Conservation (phyloP, 2,888 invertebrate species). For the Nephrotoma flavescens region DNA sequence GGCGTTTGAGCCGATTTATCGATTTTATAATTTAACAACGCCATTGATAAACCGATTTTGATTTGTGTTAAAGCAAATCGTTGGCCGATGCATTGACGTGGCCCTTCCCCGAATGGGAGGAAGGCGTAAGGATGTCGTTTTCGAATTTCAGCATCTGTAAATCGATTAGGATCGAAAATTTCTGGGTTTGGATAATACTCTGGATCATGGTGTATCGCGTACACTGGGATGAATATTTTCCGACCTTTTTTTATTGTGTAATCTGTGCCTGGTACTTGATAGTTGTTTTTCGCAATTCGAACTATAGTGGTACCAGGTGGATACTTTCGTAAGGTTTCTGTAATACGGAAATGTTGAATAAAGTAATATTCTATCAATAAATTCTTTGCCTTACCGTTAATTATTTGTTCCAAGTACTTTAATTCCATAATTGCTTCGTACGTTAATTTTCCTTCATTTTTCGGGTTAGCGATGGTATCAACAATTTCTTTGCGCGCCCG, state of each 20-base stretch:
- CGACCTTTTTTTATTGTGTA: slow-evolving; percentile 32
- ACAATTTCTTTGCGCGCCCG: slow-evolving; percentile 24
- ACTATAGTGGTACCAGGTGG: background rate
- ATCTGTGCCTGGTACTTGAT: slow-evolving; percentile 1
- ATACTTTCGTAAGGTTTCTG: background rate
- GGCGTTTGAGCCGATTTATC: slow-evolving; percentile 1
- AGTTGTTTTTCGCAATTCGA: background rate
- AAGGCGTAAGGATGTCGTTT: slow-evolving; percentile 14
- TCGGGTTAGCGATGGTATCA: slow-evolving; percentile 17
- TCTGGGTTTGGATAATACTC: slow-evolving; percentile 39
- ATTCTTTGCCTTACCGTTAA: slow-evolving; percentile 26
- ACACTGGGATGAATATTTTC: slow-evolving; percentile 33
- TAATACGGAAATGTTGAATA: background rate
- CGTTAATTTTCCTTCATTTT: slow-evolving; percentile 22
- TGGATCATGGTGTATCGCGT: slow-evolving; percentile 38
- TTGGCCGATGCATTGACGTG: slow-evolving; percentile 10
- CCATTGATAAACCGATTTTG: slow-evolving; percentile 8
- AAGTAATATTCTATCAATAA: background rate
- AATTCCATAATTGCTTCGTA: slow-evolving; percentile 30
- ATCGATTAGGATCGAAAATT: slow-evolving; percentile 40
- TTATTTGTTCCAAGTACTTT: slow-evolving; percentile 29
- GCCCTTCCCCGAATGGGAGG: slow-evolving; percentile 11
- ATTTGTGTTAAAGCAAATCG: slow-evolving; percentile 10
- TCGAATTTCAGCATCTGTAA: slow-evolving; percentile 35
- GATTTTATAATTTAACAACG: slow-evolving; percentile 9